A percentile compares a stretch with the other conserved stretches of the same genome.
These are phyloP conservation scores for Nesoenas mayeri DNA, from an alignment of 2,113 vertebrate species.

Conservation along the genomic window DNA sequence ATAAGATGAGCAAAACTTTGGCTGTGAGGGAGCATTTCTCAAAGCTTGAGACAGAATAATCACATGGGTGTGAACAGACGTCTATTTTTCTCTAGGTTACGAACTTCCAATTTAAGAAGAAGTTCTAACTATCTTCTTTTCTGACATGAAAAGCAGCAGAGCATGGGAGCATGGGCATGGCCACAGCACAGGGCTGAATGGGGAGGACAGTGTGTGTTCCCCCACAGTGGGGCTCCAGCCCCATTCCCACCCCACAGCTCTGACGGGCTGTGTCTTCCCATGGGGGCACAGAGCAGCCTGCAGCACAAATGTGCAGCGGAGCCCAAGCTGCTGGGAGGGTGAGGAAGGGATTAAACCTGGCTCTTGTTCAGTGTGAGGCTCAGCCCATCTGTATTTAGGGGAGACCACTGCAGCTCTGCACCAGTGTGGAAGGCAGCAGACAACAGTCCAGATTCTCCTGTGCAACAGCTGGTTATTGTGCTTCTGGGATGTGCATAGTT, in stretches of 20 bases:
- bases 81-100: not conserved
- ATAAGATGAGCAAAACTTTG: not conserved
- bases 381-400: not conserved
- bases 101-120: not conserved
- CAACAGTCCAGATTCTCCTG: not conserved
- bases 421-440: not conserved
- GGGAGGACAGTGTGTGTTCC: not conserved
- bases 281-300: not conserved
- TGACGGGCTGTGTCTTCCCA: not conserved
- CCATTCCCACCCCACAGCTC: not conserved
- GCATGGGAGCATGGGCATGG: not conserved
- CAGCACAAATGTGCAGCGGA: not conserved
- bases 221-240: not conserved
- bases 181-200: not conserved
- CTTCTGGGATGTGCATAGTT: constrained; percentile 24
- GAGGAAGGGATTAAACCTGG: not conserved
- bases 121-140: not conserved
- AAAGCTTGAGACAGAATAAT: constrained; percentile 14
- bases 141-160: not conserved
- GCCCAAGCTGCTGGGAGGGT: not conserved
- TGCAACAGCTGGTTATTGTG: constrained; percentile 36
- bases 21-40: not conserved
- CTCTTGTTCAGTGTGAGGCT: not conserved
- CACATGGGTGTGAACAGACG: not conserved
- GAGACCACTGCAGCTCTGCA: not conserved